Base-by-base conservation (phyloP, 2,797 vertebrate species). In the Chelon auratus region DNA sequence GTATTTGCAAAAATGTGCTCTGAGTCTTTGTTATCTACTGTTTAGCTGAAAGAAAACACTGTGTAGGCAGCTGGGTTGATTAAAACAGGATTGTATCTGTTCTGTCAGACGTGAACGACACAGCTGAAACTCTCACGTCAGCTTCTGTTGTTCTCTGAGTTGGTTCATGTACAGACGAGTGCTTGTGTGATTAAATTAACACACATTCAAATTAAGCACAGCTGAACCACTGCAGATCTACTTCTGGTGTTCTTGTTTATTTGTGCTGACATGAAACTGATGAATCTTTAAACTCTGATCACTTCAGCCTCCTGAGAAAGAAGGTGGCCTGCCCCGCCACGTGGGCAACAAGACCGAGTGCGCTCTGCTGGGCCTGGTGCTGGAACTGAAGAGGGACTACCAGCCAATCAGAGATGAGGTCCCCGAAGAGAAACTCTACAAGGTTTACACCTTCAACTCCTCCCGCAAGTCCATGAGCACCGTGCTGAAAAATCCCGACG, bases 271-370 rank as follows among this genome's bases (percentile, higher is more conserved):
- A 17, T 56, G 10, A 26, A 53, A 22, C 39, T 15, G 3, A 51
- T 55, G 50, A 26, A 62, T 5, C 2, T 9, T 50, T 36, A 9
- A 52, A 17, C 3, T 59, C 33, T 54, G 7, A 62, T 57, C 11
- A 18, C 2, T 10, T 68, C 87, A 99, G 98, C 94, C 97, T 1
- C 96, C 98, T 0, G 98, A 99, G 93, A 97, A 96, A 82, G 97
- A 99, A 82, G 98, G 98, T 0, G 98, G 98, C 10, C 94, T 98
- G 1, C 97, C 98, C 0, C 93, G 97, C 43, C 98, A 99, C 8
- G 97, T 99, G 51, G 98, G 98, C 64, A 99, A 99, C 94, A 99
- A 99, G 92, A 99, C 98, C 0, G 98, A 99, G 83, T 99, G 98
- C 0, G 92, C 96, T 8, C 93, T 99, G 65, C 93, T 99, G 85